These are phyloP conservation scores for Urosaurus nigricauda DNA, from an alignment of 2,797 vertebrate genomes.

Conservation along the genomic window DNA sequence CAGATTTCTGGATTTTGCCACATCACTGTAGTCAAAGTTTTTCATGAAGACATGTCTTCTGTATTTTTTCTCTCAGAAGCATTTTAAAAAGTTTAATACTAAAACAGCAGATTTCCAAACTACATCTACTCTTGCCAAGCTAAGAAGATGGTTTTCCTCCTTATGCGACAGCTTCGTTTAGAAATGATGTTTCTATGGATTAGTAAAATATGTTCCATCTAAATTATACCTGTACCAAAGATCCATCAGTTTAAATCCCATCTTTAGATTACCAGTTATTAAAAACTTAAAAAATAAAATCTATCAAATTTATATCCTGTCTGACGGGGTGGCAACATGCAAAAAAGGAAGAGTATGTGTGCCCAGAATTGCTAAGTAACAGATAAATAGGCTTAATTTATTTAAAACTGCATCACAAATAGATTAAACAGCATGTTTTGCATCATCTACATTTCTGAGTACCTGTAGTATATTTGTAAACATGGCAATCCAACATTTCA, in stretches of 20 bases:
- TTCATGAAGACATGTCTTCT: slow-evolving; percentile 62
- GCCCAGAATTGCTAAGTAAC: slow-evolving; percentile 75
- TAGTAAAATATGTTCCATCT: slow-evolving; percentile 68
- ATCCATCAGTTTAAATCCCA: slow-evolving; percentile 68
- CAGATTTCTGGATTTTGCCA: not conserved
- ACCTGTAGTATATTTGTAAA: slow-evolving; percentile 84
- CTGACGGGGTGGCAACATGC: slow-evolving; percentile 30
- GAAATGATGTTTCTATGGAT: slow-evolving; percentile 57
- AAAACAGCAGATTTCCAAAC: slow-evolving; percentile 40
- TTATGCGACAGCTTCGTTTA: slow-evolving; percentile 55
- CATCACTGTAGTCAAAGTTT: slow-evolving; percentile 60
- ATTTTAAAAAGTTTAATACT: slow-evolving; percentile 52
- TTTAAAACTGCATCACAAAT: slow-evolving; percentile 71
- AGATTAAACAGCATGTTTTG: slow-evolving; percentile 76
- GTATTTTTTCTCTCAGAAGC: slow-evolving; percentile 47
- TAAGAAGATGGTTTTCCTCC: slow-evolving; percentile 55
- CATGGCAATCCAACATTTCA: slow-evolving; percentile 80
- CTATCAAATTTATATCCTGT: slow-evolving; percentile 52
- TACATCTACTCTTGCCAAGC: slow-evolving; percentile 40
- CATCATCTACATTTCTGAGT: slow-evolving; percentile 80
- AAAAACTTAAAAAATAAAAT: slow-evolving; percentile 59
- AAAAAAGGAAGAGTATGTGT: slow-evolving; percentile 67
- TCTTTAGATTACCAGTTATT: slow-evolving; percentile 71
- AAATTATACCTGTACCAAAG: slow-evolving; percentile 60
- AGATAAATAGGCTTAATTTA: slow-evolving; percentile 78